Percentiles rank a stretch among this genome's conserved stretches.
phyloP scores from a whole-genome alignment of 2,113 vertebrate genomes.

The Xenus cinereus region DNA sequence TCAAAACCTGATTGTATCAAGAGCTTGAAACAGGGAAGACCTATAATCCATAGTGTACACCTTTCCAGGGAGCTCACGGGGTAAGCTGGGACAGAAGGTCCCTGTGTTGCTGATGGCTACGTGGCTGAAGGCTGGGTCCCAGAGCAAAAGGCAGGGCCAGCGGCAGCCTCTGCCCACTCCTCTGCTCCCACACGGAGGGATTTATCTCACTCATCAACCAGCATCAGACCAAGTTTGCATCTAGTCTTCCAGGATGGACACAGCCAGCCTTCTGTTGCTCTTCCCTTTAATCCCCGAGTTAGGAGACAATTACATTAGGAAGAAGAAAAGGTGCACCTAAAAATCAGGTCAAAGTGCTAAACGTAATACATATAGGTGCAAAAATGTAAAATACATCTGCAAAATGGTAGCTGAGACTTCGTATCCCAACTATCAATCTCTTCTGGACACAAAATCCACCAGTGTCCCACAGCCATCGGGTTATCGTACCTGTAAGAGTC shows the following conservation, averaged over 20 bases:
- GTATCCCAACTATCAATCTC: neutral
- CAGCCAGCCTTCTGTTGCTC: neutral
- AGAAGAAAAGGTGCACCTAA: neutral
- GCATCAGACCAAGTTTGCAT: neutral
- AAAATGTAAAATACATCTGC: neutral
- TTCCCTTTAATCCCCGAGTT: neutral
- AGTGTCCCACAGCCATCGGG: neutral
- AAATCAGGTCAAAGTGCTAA: neutral
- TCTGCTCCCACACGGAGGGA: neutral
- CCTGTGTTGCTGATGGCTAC: neutral
- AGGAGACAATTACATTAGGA: neutral
- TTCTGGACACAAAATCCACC: neutral
- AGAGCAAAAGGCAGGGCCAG: neutral
- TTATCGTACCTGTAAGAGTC: neutral
- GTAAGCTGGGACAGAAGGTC: neutral
- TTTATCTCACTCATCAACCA: neutral
- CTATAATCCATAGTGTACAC: accelerated
- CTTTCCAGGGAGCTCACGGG: neutral
- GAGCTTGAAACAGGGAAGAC: neutral
- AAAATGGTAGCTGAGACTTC: neutral
- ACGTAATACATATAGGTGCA: accelerated
- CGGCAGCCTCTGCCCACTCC: neutral
- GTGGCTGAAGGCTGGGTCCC: neutral
- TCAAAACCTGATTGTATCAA: neutral
- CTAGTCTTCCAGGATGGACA: neutral